Conservation (phyloP, 2,113 vertebrate genomes). For the Oryzias celebensis region DNA sequence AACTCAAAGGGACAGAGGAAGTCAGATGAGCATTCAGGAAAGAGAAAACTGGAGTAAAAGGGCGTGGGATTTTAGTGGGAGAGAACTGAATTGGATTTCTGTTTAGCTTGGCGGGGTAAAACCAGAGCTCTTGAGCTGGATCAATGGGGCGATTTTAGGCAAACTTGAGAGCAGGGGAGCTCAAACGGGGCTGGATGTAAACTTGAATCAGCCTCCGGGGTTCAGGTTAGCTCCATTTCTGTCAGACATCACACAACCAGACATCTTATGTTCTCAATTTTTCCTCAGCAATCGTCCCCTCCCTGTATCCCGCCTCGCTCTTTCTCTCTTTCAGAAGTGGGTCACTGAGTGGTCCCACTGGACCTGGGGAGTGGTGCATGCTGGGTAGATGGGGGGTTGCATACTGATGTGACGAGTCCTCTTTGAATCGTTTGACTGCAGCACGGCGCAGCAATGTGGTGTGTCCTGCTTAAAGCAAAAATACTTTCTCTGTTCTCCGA, state of each 20-base stretch:
- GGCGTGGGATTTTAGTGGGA: constrained; percentile 56
- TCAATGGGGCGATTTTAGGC: constrained; percentile 39
- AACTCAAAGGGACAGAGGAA: constrained; percentile 28
- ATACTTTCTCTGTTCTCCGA: neutral
- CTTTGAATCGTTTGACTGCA: constrained; percentile 73
- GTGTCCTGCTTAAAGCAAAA: neutral
- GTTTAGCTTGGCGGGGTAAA: constrained; percentile 44
- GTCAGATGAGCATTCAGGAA: constrained; percentile 33
- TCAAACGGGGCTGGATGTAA: constrained; percentile 42
- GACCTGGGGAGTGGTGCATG: constrained; percentile 76
- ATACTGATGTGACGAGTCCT: constrained; percentile 77
- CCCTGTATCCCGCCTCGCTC: constrained; percentile 59
- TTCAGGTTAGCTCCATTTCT: constrained; percentile 77
- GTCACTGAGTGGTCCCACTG: constrained; percentile 81
- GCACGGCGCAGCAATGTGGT: constrained; percentile 56
- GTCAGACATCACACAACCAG: constrained; percentile 72
- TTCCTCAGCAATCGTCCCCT: constrained; percentile 64
- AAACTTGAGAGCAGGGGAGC: constrained; percentile 44
- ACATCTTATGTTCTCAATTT: constrained; percentile 75
- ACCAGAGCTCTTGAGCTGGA: constrained; percentile 44
- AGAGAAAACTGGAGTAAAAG: constrained; percentile 35
- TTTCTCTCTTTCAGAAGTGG: constrained; percentile 78
- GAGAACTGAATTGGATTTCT: constrained; percentile 42
- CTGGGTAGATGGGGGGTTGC: constrained; percentile 75
- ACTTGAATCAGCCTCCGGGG: constrained; percentile 69